Evolutionary conservation across 2,888 invertebrate species (phyloP).

Genomic region (Thyatira batis): DNA sequence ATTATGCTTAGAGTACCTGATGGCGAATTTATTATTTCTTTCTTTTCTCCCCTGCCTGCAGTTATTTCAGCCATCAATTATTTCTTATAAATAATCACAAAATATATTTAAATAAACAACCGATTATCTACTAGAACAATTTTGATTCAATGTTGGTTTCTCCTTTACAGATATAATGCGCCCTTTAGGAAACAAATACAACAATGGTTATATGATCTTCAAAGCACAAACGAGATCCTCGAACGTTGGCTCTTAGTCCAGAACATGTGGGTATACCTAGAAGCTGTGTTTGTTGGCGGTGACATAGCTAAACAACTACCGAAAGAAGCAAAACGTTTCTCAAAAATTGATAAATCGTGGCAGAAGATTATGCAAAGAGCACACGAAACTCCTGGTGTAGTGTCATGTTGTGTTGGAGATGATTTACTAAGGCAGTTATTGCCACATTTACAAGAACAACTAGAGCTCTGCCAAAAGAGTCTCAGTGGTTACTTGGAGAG

Average conservation of each 20-base stretch:
- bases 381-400: constrained; percentile 97
- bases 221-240: constrained; percentile 97
- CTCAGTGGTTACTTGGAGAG: constrained; percentile 96
- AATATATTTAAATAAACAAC: too few relatives aligned
- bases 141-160: not conserved
- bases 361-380: constrained; percentile 98
- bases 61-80: too few relatives aligned
- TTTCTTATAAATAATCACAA: too few relatives aligned
- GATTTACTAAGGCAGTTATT: constrained; percentile 94
- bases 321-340: constrained; percentile 96
- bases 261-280: constrained; percentile 99
- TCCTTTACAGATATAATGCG: constrained; percentile 90
- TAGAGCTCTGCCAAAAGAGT: constrained; percentile 98
- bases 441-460: constrained; percentile 96
- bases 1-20: not conserved
- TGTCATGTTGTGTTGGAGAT: constrained; percentile 97
- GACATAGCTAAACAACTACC: constrained; percentile 99
- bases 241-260: constrained; percentile 98
- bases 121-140: too few relatives aligned
- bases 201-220: constrained; percentile 96
- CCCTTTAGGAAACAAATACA: constrained; percentile 98
- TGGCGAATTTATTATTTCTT: too few relatives aligned
- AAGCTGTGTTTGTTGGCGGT: constrained; percentile 98
- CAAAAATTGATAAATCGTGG: constrained; percentile 99
- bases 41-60: too few relatives aligned